These are phyloP conservation scores for Girardinus metallicus DNA, from an alignment of 2,797 vertebrate genomes.

Conservation along the genomic window DNA sequence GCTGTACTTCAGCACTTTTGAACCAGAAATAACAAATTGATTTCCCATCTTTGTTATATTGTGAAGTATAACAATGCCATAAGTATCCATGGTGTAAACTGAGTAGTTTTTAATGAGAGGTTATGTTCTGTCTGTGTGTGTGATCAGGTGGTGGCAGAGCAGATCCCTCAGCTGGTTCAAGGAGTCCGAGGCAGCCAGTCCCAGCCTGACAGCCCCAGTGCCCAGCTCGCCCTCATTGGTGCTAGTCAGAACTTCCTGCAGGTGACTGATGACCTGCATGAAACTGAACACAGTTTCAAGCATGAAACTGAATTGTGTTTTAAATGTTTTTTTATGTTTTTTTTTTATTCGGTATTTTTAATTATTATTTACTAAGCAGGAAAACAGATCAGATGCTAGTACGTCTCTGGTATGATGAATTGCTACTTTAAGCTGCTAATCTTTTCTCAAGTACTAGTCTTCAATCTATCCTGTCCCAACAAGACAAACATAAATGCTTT, in stretches of 20 bases:
- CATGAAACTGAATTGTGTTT: neutral
- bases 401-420: neutral
- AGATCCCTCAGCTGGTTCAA: constrained; percentile 97
- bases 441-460: neutral
- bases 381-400: neutral
- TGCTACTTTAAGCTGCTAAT: neutral
- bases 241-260: constrained; percentile 98
- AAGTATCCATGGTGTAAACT: neutral
- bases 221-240: constrained; percentile 94
- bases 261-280: constrained; percentile 70
- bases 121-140: neutral
- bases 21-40: neutral
- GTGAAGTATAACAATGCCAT: neutral
- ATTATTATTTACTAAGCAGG: neutral
- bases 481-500: neutral
- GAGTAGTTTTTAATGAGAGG: neutral
- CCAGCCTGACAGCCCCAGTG: constrained; percentile 94
- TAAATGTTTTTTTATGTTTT: neutral
- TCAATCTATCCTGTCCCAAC: neutral
- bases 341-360: neutral
- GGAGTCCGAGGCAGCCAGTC: constrained; percentile 95
- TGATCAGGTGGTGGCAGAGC: constrained; percentile 91
- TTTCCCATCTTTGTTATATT: neutral
- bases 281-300: neutral
- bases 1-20: neutral